phyloP scores from a whole-genome alignment of 2,888 invertebrate genomes.

The Eristalis intricaria region DNA sequence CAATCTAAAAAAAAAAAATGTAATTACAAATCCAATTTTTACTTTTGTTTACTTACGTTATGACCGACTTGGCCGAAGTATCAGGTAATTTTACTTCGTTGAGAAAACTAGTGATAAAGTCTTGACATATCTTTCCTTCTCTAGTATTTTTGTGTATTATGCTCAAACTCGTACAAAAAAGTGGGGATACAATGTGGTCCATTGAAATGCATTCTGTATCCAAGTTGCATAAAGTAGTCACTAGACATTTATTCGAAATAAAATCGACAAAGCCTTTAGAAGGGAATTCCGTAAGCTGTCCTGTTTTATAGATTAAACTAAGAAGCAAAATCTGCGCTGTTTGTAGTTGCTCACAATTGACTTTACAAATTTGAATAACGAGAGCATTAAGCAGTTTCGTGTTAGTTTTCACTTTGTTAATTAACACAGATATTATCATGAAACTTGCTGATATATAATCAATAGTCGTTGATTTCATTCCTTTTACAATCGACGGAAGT shows the following conservation, averaged over 20 bases:
- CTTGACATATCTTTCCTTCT: conserved; percentile 82
- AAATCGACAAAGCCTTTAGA: conserved; percentile 83
- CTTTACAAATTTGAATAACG: conserved; percentile 84
- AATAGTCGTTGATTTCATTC: conserved; percentile 85
- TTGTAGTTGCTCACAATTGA: conserved; percentile 82
- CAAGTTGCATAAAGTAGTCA: conserved; percentile 82
- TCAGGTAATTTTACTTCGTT: conserved; percentile 84
- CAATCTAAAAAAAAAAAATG: conserved; percentile 79
- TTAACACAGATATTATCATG: conserved; percentile 87
- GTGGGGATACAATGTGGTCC: conserved; percentile 83
- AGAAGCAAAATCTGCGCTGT: conserved; percentile 86
- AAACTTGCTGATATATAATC: conserved; percentile 89
- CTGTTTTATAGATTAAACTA: conserved; percentile 86
- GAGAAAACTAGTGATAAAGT: conserved; percentile 84
- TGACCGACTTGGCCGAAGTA: conserved; percentile 83
- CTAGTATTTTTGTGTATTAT: conserved; percentile 82
- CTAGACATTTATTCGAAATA: conserved; percentile 82
- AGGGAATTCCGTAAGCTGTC: conserved; percentile 82
- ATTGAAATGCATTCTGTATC: conserved; percentile 83
- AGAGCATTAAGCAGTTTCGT: conserved; percentile 84
- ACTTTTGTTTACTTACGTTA: conserved; percentile 82
- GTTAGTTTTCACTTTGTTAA: conserved; percentile 85
- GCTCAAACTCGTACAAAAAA: conserved; percentile 83
- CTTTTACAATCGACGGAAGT: conserved; percentile 87
- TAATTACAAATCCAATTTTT: not conserved